phyloP scores from a whole-genome alignment of 1,140 invertebrate genomes.

The Polyergus mexicanus region DNA sequence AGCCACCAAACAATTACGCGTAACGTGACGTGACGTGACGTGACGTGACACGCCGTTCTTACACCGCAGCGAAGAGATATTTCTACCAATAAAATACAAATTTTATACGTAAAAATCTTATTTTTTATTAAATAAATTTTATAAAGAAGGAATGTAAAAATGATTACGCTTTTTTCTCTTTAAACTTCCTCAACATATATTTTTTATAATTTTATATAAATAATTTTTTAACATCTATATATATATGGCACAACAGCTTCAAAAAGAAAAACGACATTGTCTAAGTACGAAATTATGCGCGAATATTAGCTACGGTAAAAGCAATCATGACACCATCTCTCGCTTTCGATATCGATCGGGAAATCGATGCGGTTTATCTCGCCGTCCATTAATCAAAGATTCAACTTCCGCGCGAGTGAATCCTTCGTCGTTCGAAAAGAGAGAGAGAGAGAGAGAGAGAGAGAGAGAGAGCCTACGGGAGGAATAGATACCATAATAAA shows the following conservation, averaged over 20 bases:
- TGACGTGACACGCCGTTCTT: slow-evolving; percentile 47
- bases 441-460: slow-evolving; percentile 71
- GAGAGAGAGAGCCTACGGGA: slow-evolving; percentile 69
- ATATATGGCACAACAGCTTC: neutral
- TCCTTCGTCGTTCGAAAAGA: slow-evolving; percentile 68
- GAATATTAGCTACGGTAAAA: neutral
- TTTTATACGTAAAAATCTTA: neutral
- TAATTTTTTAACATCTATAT: neutral
- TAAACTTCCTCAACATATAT: neutral
- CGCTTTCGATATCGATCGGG: slow-evolving; percentile 41
- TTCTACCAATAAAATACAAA: slow-evolving; percentile 10
- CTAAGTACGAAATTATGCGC: neutral
- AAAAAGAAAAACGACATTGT: neutral
- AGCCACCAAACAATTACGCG: slow-evolving; percentile 62
- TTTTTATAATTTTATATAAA: slow-evolving; percentile 3
- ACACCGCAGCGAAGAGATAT: neutral
- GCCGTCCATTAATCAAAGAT: slow-evolving; percentile 73
- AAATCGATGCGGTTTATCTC: slow-evolving; percentile 66
- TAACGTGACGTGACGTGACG: slow-evolving; percentile 50
- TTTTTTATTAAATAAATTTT: neutral
- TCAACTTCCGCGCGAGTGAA: slow-evolving; percentile 79
- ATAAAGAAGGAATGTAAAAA: neutral
- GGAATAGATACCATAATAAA: slow-evolving; percentile 77
- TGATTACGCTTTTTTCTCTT: neutral
- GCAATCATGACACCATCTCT: neutral